Base-by-base conservation (phyloP, 2,797 vertebrate species). In the Mormyrops attenuatus region DNA sequence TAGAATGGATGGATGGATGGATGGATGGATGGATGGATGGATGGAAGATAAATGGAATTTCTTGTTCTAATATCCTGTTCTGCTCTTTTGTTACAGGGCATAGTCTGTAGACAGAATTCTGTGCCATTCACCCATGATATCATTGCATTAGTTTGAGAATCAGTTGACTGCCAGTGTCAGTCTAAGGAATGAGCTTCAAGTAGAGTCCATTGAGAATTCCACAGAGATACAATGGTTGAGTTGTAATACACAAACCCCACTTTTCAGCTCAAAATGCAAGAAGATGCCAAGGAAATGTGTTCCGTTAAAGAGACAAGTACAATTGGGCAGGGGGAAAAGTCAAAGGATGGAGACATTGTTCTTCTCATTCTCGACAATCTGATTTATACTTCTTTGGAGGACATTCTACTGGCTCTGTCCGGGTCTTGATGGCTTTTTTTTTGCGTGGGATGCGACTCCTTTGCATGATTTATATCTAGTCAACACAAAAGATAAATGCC, bases 391-490 rank as follows among this genome's bases (percentile, higher is more conserved):
- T 82, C 17, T 82, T 44, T 44, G 20, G 15, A 41, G 17, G 38
- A 82, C 38, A 82, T 0, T 82, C 77, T 82, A n/a, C 41, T 77
- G 34, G 20, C 77, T 82, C 7, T 77, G 7, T 5, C 69, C 15
- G 0, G 69, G 69, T 41, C 69, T 77, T 34, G 34, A 38, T 20
- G 15, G 69, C 69, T 82, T 82, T 47, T 41, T 47, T 82, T 82
- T 22, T 22, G 17, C 47, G 41, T 44, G 41, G 77, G 77, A 82
- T 82, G 34, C 44, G 20, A 44, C 73, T 80, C 20, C 15, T 80
- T 80, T 80, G 73, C 73, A 80, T 44, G 41, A 44, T 80, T 80
- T 80, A 80, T 41, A 44, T 82, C 77, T 82, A 82, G 77, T 82
- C 77, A 82, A 47, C 41, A 44, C 38, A 82, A 20, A 82, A 82